phyloP scores from a whole-genome alignment of 2,797 vertebrate genomes.

The Manis javanica region DNA sequence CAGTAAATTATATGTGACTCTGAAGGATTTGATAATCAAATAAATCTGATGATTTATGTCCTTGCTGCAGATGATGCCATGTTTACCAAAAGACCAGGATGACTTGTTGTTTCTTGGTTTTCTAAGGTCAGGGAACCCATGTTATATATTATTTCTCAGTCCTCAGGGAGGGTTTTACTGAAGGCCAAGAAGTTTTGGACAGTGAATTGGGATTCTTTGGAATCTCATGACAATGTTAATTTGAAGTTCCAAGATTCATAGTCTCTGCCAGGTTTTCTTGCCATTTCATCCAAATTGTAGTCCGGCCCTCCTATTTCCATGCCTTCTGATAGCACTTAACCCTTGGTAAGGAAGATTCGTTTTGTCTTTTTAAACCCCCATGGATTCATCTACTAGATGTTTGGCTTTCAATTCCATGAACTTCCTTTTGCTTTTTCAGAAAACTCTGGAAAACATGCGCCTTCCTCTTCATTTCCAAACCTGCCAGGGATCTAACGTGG shows the following conservation, averaged over 20 bases:
- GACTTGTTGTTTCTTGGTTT: neutral
- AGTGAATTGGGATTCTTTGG: neutral
- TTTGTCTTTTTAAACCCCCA: neutral
- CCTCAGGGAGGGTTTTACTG: neutral
- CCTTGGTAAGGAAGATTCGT: neutral
- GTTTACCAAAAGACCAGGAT: neutral
- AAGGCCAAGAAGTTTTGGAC: neutral
- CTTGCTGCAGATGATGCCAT: neutral
- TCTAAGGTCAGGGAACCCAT: neutral
- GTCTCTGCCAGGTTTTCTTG: neutral
- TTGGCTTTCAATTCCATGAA: neutral
- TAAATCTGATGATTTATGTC: neutral
- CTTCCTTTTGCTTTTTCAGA: constrained; percentile 23
- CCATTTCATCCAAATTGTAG: constrained; percentile 1
- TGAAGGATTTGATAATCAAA: neutral
- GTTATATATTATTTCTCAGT: neutral
- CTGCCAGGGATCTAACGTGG: neutral
- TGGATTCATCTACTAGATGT: neutral
- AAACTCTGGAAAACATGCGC: neutral
- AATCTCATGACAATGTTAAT: neutral
- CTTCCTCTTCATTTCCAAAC: neutral
- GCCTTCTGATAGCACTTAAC: neutral
- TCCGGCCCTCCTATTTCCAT: neutral
- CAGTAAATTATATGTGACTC: neutral
- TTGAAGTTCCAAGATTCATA: constrained; percentile 6